Percentiles rank a stretch among this genome's conserved stretches.
phyloP scores from a whole-genome alignment of 1,140 invertebrate genomes.

The Ctenoplectra terminalis region DNA sequence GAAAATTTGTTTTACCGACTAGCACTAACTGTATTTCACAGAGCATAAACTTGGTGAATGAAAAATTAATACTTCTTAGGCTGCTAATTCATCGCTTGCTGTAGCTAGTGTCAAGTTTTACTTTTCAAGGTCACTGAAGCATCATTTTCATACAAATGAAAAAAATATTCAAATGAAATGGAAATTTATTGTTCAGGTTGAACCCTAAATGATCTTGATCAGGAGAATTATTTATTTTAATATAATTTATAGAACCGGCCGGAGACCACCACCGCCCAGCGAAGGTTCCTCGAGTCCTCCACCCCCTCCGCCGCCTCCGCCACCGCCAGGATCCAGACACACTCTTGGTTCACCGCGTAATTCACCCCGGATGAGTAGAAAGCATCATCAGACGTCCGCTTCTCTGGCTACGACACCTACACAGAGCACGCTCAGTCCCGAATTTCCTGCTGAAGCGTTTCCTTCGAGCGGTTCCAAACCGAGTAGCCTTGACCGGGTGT shows the following conservation, averaged over 20 bases:
- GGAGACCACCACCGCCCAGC: constrained; percentile 70
- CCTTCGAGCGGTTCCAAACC: constrained; percentile 70
- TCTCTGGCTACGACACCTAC: constrained; percentile 79
- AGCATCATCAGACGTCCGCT: constrained; percentile 78
- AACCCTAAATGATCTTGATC: not conserved
- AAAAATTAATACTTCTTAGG: too few species aligned
- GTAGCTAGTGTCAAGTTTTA: too few species aligned
- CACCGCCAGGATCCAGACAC: constrained; percentile 71
- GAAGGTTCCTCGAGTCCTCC: constrained; percentile 79
- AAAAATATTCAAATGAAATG: not conserved
- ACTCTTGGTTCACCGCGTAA: constrained; percentile 76
- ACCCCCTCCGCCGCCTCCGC: constrained; percentile 77
- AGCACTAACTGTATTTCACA: too few species aligned
- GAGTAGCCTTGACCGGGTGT: constrained; percentile 84
- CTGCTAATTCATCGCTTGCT: too few species aligned
- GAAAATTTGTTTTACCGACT: too few species aligned
- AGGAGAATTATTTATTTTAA: not conserved
- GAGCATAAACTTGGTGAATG: too few species aligned
- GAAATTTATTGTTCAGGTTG: not conserved
- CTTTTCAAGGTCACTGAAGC: too few species aligned
- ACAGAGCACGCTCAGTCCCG: constrained; percentile 61
- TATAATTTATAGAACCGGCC: constrained; percentile 61
- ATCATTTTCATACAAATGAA: not conserved
- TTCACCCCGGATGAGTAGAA: constrained; percentile 78
- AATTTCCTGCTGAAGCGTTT: constrained; percentile 59